Base-by-base conservation (phyloP, 2,113 vertebrate species). In the Charadrius vociferus region DNA sequence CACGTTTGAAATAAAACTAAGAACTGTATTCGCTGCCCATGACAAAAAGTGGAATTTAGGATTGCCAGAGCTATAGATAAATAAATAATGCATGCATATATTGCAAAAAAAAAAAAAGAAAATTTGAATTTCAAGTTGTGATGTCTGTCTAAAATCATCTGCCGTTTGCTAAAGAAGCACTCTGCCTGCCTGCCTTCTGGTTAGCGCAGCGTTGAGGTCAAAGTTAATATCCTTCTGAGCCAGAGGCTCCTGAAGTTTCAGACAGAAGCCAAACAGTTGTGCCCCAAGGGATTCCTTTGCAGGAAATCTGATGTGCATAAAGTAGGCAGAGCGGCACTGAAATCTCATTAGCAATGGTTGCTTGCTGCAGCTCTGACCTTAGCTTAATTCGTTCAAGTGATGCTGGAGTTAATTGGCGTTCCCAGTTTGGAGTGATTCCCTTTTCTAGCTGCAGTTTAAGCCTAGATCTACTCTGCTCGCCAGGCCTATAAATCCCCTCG, bases 291-390 rank as follows among this genome's bases (percentile, higher is more conserved):
- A 88, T 80, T 86, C 71, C 81, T 93, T 73, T 20, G 2, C 23
- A 24, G 81, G 89, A 93, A 91, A 91, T 56, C 41, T 85, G 84
- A 89, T 91, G 81, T 95, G 67, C 86, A 68, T 32, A 15, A 80
- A 85, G 70, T 0, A 91, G 74, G 90, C 91, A 91, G 93, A 84
- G 59, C 1, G 0, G 50, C 22, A 34, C 73, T 55, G 94, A 75
- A 88, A 90, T 78, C 88, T 93, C 39, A 36, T 96, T 82, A 94
- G 94, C 10, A 12, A 45, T 47, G 75, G 80, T 12, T 81, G 43
- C 66, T 86, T 53, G 70, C 88, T 89, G 94, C 53, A 80, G 91
- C 84, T 84, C 81, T 86, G 85, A 93, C 94, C 86, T 91, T 52
- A 55, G n/a, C 70, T 93, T 66, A 63, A 80, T 81, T 95, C 0